A percentile compares a stretch with the other conserved stretches of the same genome.
phyloP scores from a whole-genome alignment of 2,113 vertebrate genomes.

The Gasterosteus nipponicus region DNA sequence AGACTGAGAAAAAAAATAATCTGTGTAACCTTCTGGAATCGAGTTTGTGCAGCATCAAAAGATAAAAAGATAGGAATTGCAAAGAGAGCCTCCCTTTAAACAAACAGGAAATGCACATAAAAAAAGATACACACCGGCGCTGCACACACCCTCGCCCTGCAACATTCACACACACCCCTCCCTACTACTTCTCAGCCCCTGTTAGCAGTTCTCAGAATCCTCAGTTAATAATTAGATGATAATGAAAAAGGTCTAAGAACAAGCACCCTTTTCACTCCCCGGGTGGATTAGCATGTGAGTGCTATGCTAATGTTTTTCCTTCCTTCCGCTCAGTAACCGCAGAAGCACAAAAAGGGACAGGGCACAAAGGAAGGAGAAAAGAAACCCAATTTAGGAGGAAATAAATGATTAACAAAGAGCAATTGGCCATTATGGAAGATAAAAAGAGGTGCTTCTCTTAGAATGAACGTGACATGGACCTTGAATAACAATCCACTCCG shows the following conservation, averaged over 20 bases:
- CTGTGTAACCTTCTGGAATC: conserved; percentile 65
- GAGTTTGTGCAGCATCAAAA: conserved; percentile 53
- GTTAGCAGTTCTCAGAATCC: conserved; percentile 68
- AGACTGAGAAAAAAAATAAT: conserved; percentile 40
- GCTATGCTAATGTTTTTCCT: conserved; percentile 71
- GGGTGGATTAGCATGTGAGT: conserved; percentile 78
- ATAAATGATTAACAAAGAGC: conserved; percentile 63
- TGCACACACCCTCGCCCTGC: neutral
- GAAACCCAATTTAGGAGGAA: conserved; percentile 54
- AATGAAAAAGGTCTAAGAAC: conserved; percentile 76
- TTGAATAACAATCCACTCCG: conserved; percentile 58
- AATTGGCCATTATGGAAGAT: conserved; percentile 24
- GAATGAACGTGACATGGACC: conserved; percentile 37
- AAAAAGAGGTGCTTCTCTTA: conserved; percentile 25
- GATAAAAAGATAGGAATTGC: conserved; percentile 62
- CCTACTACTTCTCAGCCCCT: conserved; percentile 43
- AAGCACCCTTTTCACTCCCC: conserved; percentile 69
- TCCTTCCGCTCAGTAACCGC: conserved; percentile 50
- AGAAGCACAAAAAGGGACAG: conserved; percentile 36
- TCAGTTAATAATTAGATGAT: conserved; percentile 81
- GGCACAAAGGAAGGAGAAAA: conserved; percentile 26
- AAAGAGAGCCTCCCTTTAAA: conserved; percentile 56
- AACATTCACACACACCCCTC: conserved; percentile 10
- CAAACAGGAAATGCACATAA: conserved; percentile 59
- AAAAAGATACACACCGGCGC: conserved; percentile 23